These are phyloP conservation scores for Myiopsitta monachus DNA, from an alignment of 2,113 vertebrate species.

Conservation along the genomic window DNA sequence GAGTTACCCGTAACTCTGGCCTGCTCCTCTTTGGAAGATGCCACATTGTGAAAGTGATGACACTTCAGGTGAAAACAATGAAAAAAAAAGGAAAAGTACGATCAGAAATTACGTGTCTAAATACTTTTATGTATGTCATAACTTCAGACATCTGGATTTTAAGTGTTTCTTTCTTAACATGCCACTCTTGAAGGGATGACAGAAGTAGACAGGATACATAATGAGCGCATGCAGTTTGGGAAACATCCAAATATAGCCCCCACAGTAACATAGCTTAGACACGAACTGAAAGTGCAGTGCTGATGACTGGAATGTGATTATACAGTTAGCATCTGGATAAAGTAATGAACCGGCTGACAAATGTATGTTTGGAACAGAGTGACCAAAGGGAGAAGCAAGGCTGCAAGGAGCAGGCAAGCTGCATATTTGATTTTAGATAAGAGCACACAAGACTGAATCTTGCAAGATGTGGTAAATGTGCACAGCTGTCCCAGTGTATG, in stretches of 20 bases:
- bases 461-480: not conserved
- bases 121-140: not conserved
- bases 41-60: not conserved
- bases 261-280: not conserved
- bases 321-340: constrained; percentile 14
- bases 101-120: not conserved
- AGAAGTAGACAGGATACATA: not conserved
- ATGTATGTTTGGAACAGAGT: not conserved
- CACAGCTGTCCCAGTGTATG: not conserved
- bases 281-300: not conserved
- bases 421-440: not conserved
- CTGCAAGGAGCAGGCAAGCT: not conserved
- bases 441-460: not conserved
- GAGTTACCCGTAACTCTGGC: not conserved
- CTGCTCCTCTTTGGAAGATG: not conserved
- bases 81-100: not conserved
- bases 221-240: not conserved
- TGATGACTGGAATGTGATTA: constrained; percentile 11
- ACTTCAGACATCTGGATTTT: not conserved
- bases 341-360: constrained; percentile 31
- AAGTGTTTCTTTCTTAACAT: not conserved
- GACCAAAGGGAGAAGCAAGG: not conserved
- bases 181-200: not conserved
- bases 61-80: not conserved
- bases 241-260: not conserved